Percentiles rank a stretch among this genome's conserved stretches.
Evolutionary conservation across 2,888 invertebrate genomes (phyloP).

Genomic region (Coremacera marginata): DNA sequence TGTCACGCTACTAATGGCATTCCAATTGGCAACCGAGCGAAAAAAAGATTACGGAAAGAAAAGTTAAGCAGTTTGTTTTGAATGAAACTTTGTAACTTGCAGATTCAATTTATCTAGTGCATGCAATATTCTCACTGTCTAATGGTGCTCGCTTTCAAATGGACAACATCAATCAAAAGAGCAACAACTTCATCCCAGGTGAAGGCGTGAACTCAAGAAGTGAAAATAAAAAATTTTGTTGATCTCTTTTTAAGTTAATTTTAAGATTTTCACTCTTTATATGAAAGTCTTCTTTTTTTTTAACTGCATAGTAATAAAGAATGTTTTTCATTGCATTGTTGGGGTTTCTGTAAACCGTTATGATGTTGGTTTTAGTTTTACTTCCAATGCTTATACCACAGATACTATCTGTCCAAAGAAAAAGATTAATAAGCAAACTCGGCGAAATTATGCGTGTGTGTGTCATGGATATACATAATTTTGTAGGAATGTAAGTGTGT

Average conservation of each 20-base stretch:
- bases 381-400: too few relatives aligned
- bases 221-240: not conserved
- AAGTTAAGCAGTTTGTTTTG: not conserved
- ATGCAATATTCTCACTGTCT: too few relatives aligned
- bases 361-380: not conserved
- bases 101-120: too few relatives aligned
- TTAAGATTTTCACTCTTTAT: too few relatives aligned
- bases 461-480: too few relatives aligned
- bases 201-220: not conserved
- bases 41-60: not conserved
- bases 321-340: not conserved
- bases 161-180: not conserved
- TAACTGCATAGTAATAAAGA: not conserved
- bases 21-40: conserved; percentile 53
- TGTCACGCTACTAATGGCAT: conserved; percentile 59
- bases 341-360: not conserved
- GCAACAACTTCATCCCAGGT: not conserved
- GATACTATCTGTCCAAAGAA: too few relatives aligned
- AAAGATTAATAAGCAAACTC: too few relatives aligned
- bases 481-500: too few relatives aligned
- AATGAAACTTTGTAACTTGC: too few relatives aligned
- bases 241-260: not conserved
- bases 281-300: too few relatives aligned
- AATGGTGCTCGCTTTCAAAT: not conserved
- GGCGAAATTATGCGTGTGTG: too few relatives aligned